phyloP scores from a whole-genome alignment of 37 sponge, comb jelly and placozoan species.

The Mnemiopsis leidyi region DNA sequence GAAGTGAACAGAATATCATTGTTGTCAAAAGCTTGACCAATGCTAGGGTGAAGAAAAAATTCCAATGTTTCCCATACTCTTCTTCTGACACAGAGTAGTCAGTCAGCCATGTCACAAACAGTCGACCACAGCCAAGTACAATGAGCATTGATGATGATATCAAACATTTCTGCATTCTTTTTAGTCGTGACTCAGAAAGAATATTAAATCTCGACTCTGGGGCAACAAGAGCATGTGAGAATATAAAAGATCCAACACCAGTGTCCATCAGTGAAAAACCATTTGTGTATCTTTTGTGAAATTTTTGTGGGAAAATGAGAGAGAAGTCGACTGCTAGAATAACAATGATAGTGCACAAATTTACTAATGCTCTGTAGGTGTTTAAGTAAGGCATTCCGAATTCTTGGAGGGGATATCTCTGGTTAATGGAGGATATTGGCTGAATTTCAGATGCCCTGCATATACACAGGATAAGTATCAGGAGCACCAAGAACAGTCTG shows the following conservation, averaged over 20 bases:
- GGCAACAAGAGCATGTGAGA: constrained; percentile 80
- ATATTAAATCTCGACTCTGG: constrained; percentile 71
- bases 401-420: background rate
- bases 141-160: constrained; percentile 68
- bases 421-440: constrained; percentile 66
- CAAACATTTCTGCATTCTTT: background rate
- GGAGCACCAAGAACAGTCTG: background rate
- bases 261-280: constrained; percentile 94
- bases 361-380: constrained; percentile 72
- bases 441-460: constrained; percentile 13
- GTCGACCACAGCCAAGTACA: constrained; percentile 76
- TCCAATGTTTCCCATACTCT: constrained; percentile 98
- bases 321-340: constrained; percentile 95
- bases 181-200: background rate
- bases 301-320: constrained; percentile 78
- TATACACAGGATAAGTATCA: background rate
- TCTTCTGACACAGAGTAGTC: constrained; percentile 82
- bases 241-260: constrained; percentile 87
- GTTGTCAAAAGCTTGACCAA: constrained; percentile 72
- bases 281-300: constrained; percentile 87
- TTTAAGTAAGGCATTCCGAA: constrained; percentile 65
- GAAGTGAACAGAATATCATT: background rate
- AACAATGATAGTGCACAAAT: constrained; percentile 80
- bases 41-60: constrained; percentile 98
- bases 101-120: constrained; percentile 69